Percentiles rank a stretch among this genome's conserved stretches.
Conservation (phyloP, 1,140 invertebrate genomes). For the Andrena cerasifolii region DNA sequence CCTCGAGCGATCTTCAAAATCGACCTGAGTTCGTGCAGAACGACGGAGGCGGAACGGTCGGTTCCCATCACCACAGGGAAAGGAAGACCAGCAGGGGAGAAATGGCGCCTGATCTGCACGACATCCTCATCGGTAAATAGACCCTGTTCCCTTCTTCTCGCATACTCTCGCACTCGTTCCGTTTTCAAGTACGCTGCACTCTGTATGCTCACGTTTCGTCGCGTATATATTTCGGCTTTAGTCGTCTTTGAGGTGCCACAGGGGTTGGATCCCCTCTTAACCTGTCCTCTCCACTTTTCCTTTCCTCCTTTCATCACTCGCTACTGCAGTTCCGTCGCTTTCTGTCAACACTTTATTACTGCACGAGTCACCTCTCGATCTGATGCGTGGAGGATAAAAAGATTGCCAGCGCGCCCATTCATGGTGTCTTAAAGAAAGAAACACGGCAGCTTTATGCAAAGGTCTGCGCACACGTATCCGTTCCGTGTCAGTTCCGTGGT, state of each 20-base stretch:
- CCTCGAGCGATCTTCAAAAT: conserved; percentile 87
- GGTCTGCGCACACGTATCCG: no score
- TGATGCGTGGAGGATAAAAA: neutral
- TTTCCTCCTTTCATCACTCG: conserved; percentile 2
- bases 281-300: neutral
- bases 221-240: neutral
- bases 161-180: conserved; percentile 4
- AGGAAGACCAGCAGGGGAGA: conserved; percentile 85
- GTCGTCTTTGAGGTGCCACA: neutral
- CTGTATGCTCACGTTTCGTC: neutral
- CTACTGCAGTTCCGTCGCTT: conserved; percentile 43
- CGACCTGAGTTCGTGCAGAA: conserved; percentile 93
- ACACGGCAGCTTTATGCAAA: no score
- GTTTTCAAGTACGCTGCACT: neutral
- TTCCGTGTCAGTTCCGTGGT: no score
- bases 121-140: conserved; percentile 89
- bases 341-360: conserved; percentile 27
- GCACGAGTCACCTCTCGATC: neutral
- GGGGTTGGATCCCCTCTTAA: neutral
- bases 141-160: conserved; percentile 45
- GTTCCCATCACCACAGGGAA: conserved; percentile 82
- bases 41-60: conserved; percentile 87
- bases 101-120: conserved; percentile 86
- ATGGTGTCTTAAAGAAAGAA: no score
- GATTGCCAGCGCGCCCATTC: neutral